Conservation (phyloP, 2,888 invertebrate species). For the Exephanes ischioxanthus region DNA sequence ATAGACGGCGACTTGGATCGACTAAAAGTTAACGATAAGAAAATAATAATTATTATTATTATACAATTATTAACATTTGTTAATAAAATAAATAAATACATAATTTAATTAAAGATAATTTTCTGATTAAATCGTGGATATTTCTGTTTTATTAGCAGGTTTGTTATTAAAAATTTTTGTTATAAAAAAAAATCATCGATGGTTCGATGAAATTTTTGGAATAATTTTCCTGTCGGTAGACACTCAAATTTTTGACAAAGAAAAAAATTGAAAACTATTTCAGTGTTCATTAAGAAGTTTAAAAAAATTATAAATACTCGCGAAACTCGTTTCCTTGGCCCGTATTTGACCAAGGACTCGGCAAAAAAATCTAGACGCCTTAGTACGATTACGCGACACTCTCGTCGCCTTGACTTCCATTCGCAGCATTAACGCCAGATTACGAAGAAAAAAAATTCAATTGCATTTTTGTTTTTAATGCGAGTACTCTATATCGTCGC, state of each 20-base stretch:
- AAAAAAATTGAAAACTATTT: not conserved
- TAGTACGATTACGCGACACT: not conserved
- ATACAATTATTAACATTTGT: too few relatives aligned
- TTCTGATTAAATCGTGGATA: too few relatives aligned
- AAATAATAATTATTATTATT: not conserved
- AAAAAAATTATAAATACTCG: constrained; percentile 28
- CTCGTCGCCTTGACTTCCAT: constrained; percentile 2
- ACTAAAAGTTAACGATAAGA: not conserved
- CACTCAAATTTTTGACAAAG: not conserved
- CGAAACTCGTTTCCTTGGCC: constrained; percentile 36
- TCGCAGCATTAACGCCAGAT: not conserved
- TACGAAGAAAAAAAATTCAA: not conserved
- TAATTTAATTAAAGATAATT: too few relatives aligned
- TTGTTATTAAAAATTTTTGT: not conserved
- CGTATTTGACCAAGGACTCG: constrained; percentile 1
- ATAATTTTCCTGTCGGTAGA: not conserved
- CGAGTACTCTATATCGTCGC: not conserved
- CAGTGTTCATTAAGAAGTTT: not conserved
- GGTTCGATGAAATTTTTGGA: not conserved
- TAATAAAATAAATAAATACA: too few relatives aligned
- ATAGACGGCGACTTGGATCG: not conserved
- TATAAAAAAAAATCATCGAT: not conserved
- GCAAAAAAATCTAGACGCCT: not conserved
- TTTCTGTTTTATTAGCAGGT: not conserved
- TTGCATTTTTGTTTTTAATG: not conserved